phyloP scores from a whole-genome alignment of 2,113 vertebrate genomes.

The Brachyistius frenatus region DNA sequence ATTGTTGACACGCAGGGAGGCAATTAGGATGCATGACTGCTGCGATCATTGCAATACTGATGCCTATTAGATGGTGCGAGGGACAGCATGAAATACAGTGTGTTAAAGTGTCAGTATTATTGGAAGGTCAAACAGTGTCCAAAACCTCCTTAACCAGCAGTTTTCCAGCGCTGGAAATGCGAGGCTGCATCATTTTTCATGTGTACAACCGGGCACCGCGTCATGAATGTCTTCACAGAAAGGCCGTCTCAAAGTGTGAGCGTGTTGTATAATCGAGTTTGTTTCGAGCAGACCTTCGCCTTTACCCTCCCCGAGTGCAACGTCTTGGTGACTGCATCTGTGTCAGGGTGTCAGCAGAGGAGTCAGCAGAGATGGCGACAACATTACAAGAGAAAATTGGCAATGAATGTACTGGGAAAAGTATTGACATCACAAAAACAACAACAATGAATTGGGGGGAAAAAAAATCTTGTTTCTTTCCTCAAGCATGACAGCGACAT shows the following conservation, averaged over 20 bases:
- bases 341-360: neutral
- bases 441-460: neutral
- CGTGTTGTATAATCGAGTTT: neutral
- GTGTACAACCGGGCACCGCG: neutral
- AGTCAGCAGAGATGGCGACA: neutral
- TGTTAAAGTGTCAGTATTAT: neutral
- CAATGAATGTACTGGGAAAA: neutral
- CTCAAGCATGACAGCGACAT: slow-evolving; percentile 96
- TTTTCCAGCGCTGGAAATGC: neutral
- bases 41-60: neutral
- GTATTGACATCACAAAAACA: too few species aligned
- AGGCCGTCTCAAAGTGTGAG: slow-evolving; percentile 2
- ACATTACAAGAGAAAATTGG: neutral
- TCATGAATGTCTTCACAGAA: neutral
- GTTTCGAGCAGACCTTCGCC: neutral
- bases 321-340: neutral
- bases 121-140: neutral
- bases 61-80: slow-evolving; percentile 2
- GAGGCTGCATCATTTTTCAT: neutral
- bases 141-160: neutral
- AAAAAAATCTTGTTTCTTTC: neutral
- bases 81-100: slow-evolving; percentile 8
- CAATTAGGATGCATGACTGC: slow-evolving; percentile 7
- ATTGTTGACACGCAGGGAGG: slow-evolving; percentile 8
- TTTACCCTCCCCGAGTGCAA: neutral